Evolutionary conservation across 2,113 vertebrate species (phyloP).

Genomic region (Zeus faber): DNA sequence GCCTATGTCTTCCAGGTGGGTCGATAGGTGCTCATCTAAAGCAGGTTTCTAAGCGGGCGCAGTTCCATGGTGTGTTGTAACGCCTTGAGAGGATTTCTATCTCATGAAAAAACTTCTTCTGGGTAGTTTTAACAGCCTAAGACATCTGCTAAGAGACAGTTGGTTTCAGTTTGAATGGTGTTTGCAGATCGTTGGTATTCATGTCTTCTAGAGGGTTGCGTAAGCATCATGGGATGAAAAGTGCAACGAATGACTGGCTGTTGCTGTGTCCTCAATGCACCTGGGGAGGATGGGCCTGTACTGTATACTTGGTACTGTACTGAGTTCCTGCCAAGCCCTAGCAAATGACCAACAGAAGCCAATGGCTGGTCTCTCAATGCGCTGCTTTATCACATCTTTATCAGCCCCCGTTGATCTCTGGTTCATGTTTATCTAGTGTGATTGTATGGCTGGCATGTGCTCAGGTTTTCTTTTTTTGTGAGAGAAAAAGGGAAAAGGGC

Average conservation of each 20-base stretch:
- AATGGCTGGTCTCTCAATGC: constrained; percentile 55
- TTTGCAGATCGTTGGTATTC: too few relatives aligned
- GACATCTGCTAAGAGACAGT: too few relatives aligned
- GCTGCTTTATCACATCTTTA: constrained; percentile 57
- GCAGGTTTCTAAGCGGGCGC: too few relatives aligned
- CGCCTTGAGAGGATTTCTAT: too few relatives aligned
- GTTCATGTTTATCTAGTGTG: constrained; percentile 45
- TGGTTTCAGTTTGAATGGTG: too few relatives aligned
- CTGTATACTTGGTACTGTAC: too few relatives aligned
- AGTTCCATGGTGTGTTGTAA: too few relatives aligned
- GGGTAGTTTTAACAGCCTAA: too few relatives aligned
- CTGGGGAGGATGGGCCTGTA: too few relatives aligned
- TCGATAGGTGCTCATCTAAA: constrained; percentile 18
- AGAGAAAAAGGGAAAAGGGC: constrained; percentile 27
- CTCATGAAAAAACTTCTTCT: too few relatives aligned
- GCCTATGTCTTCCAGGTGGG: too few relatives aligned
- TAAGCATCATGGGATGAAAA: neutral
- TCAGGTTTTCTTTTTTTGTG: constrained; percentile 10
- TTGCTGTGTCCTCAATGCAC: constrained; percentile 22
- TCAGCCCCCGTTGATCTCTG: constrained; percentile 41
- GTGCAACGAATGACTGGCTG: neutral
- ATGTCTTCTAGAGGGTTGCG: too few relatives aligned
- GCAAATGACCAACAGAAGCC: constrained; percentile 22
- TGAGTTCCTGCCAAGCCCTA: constrained; percentile 22
- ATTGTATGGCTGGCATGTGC: constrained; percentile 5